phyloP scores from a whole-genome alignment of 2,888 invertebrate species.

The Megaustenia siamemsis region DNA sequence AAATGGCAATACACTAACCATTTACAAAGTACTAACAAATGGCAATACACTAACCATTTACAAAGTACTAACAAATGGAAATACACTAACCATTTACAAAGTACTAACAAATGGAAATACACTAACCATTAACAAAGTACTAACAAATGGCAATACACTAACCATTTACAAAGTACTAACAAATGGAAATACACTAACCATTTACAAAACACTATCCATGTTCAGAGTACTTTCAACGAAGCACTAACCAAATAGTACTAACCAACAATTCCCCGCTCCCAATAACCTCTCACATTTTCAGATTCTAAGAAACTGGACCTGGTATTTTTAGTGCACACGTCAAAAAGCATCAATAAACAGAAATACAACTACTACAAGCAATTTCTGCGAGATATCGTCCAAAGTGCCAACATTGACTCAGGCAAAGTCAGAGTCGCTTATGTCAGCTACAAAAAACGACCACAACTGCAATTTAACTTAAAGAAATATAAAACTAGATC shows the following conservation, averaged over 20 bases:
- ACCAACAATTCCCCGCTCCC: not conserved
- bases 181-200: too few species aligned
- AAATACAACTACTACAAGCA: constrained; percentile 54
- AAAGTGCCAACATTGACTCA: constrained; percentile 60
- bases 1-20: too few species aligned
- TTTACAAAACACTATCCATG: too few species aligned
- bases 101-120: too few species aligned
- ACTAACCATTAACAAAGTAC: too few species aligned
- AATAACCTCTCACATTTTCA: constrained; percentile 25
- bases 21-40: too few species aligned
- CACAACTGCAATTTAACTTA: constrained; percentile 64
- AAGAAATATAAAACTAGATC: constrained; percentile 63
- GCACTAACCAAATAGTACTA: not conserved
- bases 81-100: too few species aligned
- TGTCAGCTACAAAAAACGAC: constrained; percentile 58
- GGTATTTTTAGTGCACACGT: constrained; percentile 44
- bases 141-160: too few species aligned
- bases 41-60: too few species aligned
- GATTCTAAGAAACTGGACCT: constrained; percentile 35
- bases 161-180: too few species aligned
- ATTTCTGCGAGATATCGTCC: constrained; percentile 63
- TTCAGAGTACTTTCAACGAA: too few species aligned
- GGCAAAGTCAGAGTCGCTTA: constrained; percentile 69
- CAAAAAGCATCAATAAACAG: not conserved
- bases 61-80: too few species aligned